These are phyloP conservation scores for Mandrillus leucophaeus DNA, from an alignment of 2,113 vertebrate genomes.

Conservation along the genomic window DNA sequence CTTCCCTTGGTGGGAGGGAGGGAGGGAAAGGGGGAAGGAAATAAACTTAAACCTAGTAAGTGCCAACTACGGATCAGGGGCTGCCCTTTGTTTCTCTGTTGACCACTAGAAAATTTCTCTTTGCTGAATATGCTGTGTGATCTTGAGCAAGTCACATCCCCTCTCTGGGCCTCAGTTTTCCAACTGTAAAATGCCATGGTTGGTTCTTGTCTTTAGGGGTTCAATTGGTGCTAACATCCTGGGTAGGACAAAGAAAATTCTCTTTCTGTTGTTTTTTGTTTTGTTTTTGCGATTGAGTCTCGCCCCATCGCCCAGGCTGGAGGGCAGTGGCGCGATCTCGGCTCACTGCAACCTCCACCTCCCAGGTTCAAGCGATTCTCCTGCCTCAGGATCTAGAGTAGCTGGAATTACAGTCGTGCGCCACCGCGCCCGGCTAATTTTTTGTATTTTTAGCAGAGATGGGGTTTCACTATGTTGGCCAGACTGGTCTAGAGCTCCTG, in stretches of 20 bases:
- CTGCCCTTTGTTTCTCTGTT: not conserved
- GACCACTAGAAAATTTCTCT: not conserved
- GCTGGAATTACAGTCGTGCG: too few relatives aligned
- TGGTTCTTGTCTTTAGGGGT: not conserved
- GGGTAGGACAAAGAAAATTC: not conserved
- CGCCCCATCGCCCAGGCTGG: too few relatives aligned
- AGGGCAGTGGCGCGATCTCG: too few relatives aligned
- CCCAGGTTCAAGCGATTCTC: too few relatives aligned
- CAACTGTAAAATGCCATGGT: not conserved
- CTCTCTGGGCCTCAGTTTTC: not conserved
- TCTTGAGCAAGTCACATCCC: not conserved
- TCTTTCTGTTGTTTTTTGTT: too few relatives aligned
- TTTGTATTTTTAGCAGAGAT: too few relatives aligned
- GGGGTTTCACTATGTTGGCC: too few relatives aligned
- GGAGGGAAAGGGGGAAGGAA: not conserved
- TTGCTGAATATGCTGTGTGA: rapidly evolving
- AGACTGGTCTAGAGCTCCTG: too few relatives aligned
- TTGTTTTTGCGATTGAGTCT: too few relatives aligned
- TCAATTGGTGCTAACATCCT: not conserved
- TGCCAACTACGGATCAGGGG: rapidly evolving
- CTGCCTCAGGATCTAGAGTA: too few relatives aligned
- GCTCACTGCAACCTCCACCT: too few relatives aligned
- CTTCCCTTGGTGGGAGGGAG: not conserved
- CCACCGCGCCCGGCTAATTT: too few relatives aligned
- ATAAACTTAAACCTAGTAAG: not conserved